Evolutionary conservation across 64 coral and sea anemone species (phyloP).

Genomic region (Actinia tenebrosa): DNA sequence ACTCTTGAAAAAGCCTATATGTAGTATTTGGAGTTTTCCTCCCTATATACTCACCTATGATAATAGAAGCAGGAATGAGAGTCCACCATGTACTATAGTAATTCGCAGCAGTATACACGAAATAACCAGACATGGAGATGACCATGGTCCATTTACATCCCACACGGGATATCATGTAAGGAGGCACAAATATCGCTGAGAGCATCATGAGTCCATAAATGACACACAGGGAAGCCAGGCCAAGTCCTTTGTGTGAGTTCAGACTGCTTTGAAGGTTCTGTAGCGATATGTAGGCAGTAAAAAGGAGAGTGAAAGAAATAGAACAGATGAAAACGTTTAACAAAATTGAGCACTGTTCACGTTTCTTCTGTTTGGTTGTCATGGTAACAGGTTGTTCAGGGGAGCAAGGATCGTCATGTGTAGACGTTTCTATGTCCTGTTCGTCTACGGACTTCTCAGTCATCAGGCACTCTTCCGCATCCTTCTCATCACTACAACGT

Average conservation of each 20-base stretch:
- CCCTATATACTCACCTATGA: not conserved
- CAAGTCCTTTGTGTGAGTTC: not conserved
- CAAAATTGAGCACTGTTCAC: not conserved
- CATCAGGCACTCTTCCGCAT: not conserved
- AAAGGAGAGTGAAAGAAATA: not conserved
- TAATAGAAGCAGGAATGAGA: not conserved
- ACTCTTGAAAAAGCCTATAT: too few relatives aligned
- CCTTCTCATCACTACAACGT: not conserved
- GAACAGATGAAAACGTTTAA: not conserved
- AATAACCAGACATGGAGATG: not conserved
- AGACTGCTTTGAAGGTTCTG: conserved; percentile 1
- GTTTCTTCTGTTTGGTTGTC: not conserved
- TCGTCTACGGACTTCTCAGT: not conserved
- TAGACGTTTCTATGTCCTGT: not conserved
- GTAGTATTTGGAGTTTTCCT: too few relatives aligned
- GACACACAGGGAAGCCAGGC: not conserved
- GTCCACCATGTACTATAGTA: conserved; percentile 1
- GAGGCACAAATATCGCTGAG: not conserved
- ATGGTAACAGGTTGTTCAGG: not conserved
- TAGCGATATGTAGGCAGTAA: not conserved
- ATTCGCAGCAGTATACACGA: not conserved
- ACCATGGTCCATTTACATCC: not conserved
- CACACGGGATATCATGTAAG: not conserved
- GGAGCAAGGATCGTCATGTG: not conserved
- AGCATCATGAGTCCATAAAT: not conserved